Evolutionary conservation across 2,888 invertebrate genomes (phyloP), one percentile per base, ranked within the genome.

Genomic region (Terebella lapidaria): DNA sequence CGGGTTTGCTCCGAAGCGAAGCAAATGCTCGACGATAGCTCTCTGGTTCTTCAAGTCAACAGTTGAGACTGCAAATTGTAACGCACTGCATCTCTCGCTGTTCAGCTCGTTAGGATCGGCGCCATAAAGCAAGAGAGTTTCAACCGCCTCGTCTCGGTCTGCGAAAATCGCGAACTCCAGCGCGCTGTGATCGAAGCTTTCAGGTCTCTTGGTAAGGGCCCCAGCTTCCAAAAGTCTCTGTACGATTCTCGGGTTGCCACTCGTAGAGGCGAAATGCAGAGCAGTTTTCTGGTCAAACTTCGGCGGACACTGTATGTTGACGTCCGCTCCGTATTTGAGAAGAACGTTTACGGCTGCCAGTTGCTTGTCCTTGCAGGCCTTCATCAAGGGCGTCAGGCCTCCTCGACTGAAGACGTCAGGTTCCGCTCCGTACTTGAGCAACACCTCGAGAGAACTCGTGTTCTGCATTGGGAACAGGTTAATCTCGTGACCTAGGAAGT

Each of bases 371-470:
- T 79, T 89, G 20, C 91, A 90, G 4, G 92, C 92, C 77, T 91
- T 91, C 94, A 94, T 94, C 25, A 94, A 82, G 0, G 93, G 92
- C 0, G 92, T 92, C 20, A 94, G 83, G 0, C 94, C 94, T 61
- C 91, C 88, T 35, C 94, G 84, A 75, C 92, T 92, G 58, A 90
- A 84, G 26, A 90, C 89, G 79, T 94, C 91, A 47, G 94, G 90
- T 77, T 91, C 87, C 1, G 94, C 94, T 1, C 93, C 94, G 74
- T 90, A 90, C 22, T 87, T 87, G 59, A 94, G 84, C 28, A 64
- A 25, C 30, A 57, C 83, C 74, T 91, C 88, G 78, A 94, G 78
- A 74, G 90, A 92, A 69, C 90, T 88, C 56, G 89, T 83, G 72
- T 92, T 90, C 64, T 87, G 79, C 4, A 86, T 84, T 0, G 89